Conservation (phyloP, 1,140 invertebrate species). For the Drosophila tani region DNA sequence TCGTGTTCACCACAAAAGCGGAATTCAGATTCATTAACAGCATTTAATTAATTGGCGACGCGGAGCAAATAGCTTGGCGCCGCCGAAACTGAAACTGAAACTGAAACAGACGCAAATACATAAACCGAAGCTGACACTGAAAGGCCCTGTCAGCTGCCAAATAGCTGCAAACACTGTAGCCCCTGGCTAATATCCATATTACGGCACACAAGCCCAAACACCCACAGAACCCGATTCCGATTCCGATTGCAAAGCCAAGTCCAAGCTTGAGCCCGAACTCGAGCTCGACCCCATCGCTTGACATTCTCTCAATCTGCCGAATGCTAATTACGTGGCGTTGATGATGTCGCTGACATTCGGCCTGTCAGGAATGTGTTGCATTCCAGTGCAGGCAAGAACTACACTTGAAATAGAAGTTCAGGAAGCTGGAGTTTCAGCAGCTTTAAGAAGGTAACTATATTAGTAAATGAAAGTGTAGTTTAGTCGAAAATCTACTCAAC, state of each 20-base stretch:
- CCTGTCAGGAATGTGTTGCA: constrained; percentile 48
- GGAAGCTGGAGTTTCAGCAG: background rate
- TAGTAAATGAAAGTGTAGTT: no score
- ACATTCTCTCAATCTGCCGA: constrained; percentile 46
- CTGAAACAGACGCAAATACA: constrained; percentile 9
- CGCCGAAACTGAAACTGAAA: constrained; percentile 41
- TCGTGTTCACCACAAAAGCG: constrained; percentile 22
- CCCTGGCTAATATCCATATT: constrained; percentile 49
- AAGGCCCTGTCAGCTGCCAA: constrained; percentile 42
- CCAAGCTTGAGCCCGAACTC: constrained; percentile 8
- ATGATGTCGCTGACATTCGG: constrained; percentile 69
- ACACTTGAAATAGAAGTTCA: background rate
- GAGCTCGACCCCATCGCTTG: constrained; percentile 25
- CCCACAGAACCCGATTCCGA: background rate
- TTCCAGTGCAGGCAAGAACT: constrained; percentile 13
- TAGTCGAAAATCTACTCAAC: no score
- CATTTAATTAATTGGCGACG: constrained; percentile 66
- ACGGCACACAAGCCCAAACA: background rate
- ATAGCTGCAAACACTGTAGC: constrained; percentile 40
- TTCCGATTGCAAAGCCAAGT: background rate
- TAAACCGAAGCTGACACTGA: constrained; percentile 42
- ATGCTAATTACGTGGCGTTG: constrained; percentile 68
- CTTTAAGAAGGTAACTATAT: no score
- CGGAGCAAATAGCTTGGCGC: constrained; percentile 39
- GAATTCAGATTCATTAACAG: constrained; percentile 45